These are phyloP conservation scores for Lepidostoma basale DNA, from an alignment of 1,140 invertebrate genomes.

Conservation along the genomic window DNA sequence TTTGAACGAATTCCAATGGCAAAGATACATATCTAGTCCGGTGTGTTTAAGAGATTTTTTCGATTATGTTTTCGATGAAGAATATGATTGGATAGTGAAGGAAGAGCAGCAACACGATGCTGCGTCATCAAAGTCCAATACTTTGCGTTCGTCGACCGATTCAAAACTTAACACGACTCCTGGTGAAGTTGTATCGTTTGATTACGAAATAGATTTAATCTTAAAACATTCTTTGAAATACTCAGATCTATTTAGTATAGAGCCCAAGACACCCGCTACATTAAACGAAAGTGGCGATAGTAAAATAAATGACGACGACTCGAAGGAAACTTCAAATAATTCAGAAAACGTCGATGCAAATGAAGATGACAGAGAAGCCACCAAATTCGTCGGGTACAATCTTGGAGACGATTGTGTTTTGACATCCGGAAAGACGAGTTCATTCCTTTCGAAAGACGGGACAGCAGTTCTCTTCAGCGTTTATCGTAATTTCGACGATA, in stretches of 20 bases:
- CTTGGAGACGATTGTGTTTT: conserved; percentile 59
- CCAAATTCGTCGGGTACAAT: conserved; percentile 54
- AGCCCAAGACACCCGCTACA: too few relatives aligned
- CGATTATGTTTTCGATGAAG: conserved; percentile 60
- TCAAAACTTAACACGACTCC: too few relatives aligned
- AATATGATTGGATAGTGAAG: conserved; percentile 58
- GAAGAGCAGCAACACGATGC: conserved; percentile 54
- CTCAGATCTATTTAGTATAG: conserved; percentile 4
- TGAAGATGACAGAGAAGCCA: conserved; percentile 35
- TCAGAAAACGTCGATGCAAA: too few relatives aligned
- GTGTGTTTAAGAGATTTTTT: conserved; percentile 62
- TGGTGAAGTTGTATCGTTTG: conserved; percentile 1
- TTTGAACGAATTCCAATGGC: conserved; percentile 50
- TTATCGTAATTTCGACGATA: conserved; percentile 53
- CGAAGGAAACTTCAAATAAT: too few relatives aligned
- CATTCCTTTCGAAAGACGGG: conserved; percentile 57
- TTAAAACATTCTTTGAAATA: conserved; percentile 57
- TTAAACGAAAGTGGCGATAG: background rate
- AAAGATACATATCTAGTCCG: conserved; percentile 57
- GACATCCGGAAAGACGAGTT: conserved; percentile 54
- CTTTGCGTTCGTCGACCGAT: too few relatives aligned
- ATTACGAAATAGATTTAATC: conserved; percentile 50
- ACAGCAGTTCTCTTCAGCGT: conserved; percentile 51
- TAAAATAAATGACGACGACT: background rate
- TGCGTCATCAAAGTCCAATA: too few relatives aligned